Evolutionary conservation across 2,113 vertebrate species (phyloP).

Genomic region (Archocentrus centrarchus): DNA sequence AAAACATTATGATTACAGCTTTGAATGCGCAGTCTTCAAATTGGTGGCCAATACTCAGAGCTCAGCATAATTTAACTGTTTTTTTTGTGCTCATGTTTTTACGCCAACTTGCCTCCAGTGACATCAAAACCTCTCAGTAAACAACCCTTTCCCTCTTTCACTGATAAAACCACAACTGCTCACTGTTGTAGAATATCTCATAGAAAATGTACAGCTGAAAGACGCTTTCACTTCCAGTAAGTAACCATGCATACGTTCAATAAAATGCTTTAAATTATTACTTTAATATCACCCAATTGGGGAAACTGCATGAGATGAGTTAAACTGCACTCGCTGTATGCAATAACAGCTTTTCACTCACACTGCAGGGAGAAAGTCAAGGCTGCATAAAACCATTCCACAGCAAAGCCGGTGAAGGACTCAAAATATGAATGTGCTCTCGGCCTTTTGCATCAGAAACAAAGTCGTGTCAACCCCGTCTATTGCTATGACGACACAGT

Average conservation of each 20-base stretch:
- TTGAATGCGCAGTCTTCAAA: neutral
- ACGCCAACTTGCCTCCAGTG: neutral
- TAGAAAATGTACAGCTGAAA: neutral
- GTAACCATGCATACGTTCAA: neutral
- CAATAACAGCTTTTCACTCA: constrained; percentile 26
- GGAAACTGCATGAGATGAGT: constrained; percentile 14
- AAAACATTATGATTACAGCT: neutral
- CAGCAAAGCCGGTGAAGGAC: neutral
- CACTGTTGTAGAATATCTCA: neutral
- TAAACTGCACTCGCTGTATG: constrained; percentile 3
- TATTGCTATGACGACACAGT: constrained; percentile 68
- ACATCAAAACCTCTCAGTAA: neutral
- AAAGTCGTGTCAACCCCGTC: constrained; percentile 3
- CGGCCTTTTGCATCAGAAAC: neutral
- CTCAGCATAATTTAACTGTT: too few species aligned
- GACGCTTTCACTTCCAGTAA: neutral
- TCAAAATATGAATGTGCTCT: neutral
- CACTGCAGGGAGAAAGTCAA: neutral
- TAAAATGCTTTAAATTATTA: constrained; percentile 11
- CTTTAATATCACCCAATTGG: neutral
- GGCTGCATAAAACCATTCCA: constrained; percentile 5
- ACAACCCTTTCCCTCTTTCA: neutral
- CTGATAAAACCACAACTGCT: neutral
- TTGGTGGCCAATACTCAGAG: neutral
- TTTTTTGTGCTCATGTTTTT: too few species aligned